Evolutionary conservation across 2,888 invertebrate species (phyloP).

Genomic region (Agapostemon virescens): DNA sequence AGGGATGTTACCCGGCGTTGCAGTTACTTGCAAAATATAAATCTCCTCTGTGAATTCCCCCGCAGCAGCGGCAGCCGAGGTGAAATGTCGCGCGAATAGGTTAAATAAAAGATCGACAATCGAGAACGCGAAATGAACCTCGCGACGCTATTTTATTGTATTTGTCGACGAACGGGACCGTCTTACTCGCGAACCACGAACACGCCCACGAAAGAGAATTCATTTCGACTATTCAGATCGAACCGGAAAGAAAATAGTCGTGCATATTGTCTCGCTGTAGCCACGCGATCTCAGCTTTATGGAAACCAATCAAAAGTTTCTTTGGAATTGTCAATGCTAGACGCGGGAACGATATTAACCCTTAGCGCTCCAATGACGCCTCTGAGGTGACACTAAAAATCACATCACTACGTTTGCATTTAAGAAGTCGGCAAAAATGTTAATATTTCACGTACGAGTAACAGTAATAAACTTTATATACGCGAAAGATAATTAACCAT

Average conservation of each 20-base stretch:
- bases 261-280: not conserved
- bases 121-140: not conserved
- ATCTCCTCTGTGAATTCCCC: conserved; percentile 8
- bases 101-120: conserved; percentile 10
- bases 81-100: conserved; percentile 2
- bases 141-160: not conserved
- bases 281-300: not conserved
- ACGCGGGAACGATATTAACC: too few species aligned
- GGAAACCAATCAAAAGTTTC: too few species aligned
- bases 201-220: not conserved
- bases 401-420: too few species aligned
- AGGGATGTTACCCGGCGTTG: conserved; percentile 7
- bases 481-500: too few species aligned
- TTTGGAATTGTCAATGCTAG: too few species aligned
- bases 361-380: too few species aligned
- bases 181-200: not conserved
- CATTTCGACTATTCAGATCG: not conserved
- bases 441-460: too few species aligned
- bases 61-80: not conserved
- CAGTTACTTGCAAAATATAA: conserved; percentile 4
- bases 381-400: too few species aligned
- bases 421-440: too few species aligned
- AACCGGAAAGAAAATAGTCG: not conserved
- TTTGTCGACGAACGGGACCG: not conserved
- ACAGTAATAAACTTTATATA: too few species aligned